Conservation (phyloP, 2,113 vertebrate species). For the Lonchura striata region DNA sequence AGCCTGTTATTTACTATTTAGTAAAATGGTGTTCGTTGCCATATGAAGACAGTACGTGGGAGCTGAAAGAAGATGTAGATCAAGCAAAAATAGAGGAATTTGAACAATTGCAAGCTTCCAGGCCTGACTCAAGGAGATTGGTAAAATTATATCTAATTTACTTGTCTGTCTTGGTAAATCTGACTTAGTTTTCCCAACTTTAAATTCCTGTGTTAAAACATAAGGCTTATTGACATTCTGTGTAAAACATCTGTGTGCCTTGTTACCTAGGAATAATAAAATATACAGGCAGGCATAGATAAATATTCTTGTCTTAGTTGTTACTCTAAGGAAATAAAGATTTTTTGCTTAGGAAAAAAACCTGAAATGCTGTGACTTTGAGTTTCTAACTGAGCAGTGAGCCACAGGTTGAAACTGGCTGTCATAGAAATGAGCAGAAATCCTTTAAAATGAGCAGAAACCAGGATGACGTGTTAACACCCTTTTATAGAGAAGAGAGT, state of each 20-base stretch:
- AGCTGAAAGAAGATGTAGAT: slow-evolving; percentile 96
- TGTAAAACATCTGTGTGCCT: not conserved
- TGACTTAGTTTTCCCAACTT: not conserved
- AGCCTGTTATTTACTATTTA: slow-evolving; percentile 98
- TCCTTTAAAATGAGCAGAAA: not conserved
- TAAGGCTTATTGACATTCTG: not conserved
- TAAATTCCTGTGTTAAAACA: not conserved
- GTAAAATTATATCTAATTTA: slow-evolving; percentile 76
- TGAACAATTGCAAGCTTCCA: slow-evolving; percentile 91
- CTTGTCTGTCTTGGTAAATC: slow-evolving; percentile 24
- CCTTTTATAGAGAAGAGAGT: not conserved
- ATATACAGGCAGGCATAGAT: not conserved
- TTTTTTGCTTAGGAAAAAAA: not conserved
- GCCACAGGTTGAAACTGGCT: not conserved
- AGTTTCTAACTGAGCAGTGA: not conserved
- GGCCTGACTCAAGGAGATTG: slow-evolving; percentile 86
- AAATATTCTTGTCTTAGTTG: not conserved
- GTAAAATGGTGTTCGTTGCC: slow-evolving; percentile 99
- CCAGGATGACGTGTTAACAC: not conserved
- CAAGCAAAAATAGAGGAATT: slow-evolving; percentile 98
- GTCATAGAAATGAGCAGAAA: not conserved
- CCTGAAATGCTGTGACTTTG: not conserved
- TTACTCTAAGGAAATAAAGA: not conserved
- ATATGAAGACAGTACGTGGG: slow-evolving; percentile 99
- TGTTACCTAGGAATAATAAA: not conserved